Conservation (phyloP, 2,888 invertebrate genomes). For the Microdon myrmicae region DNA sequence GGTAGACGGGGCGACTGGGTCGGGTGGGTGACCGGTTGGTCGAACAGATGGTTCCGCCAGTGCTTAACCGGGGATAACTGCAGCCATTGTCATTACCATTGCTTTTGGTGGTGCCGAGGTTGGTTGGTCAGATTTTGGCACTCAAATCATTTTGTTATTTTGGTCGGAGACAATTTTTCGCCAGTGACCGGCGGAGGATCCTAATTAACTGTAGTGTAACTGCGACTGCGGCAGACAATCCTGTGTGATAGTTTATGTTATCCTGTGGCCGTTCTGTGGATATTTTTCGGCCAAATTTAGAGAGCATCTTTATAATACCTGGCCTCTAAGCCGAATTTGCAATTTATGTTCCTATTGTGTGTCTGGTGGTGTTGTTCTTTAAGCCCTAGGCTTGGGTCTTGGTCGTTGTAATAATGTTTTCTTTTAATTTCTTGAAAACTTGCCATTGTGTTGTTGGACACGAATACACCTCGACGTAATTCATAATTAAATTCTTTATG, state of each 20-base stretch:
- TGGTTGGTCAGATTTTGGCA: constrained; percentile 42
- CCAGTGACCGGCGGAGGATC: constrained; percentile 24
- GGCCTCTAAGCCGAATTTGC: constrained; percentile 15
- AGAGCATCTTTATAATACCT: constrained; percentile 25
- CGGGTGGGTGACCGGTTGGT: too few relatives aligned
- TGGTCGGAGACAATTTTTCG: constrained; percentile 27
- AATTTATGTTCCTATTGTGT: constrained; percentile 5
- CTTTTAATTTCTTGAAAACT: constrained; percentile 15
- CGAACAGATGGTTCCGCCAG: constrained; percentile 34
- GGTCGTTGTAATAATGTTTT: constrained; percentile 7
- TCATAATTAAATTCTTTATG: neutral
- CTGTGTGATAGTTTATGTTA: constrained; percentile 38
- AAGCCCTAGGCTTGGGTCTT: neutral
- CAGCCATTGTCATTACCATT: constrained; percentile 10
- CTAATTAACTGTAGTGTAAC: constrained; percentile 45
- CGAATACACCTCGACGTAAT: neutral
- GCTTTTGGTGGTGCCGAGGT: neutral
- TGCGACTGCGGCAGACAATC: constrained; percentile 33
- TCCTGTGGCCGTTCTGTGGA: constrained; percentile 27
- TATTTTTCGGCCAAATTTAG: constrained; percentile 26
- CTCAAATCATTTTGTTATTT: constrained; percentile 32
- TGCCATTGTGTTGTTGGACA: neutral
- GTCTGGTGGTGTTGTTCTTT: too few relatives aligned
- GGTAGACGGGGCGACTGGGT: constrained; percentile 8
- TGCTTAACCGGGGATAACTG: too few relatives aligned